Conservation (phyloP, 2,113 vertebrate genomes). For the Cervus canadensis region DNA sequence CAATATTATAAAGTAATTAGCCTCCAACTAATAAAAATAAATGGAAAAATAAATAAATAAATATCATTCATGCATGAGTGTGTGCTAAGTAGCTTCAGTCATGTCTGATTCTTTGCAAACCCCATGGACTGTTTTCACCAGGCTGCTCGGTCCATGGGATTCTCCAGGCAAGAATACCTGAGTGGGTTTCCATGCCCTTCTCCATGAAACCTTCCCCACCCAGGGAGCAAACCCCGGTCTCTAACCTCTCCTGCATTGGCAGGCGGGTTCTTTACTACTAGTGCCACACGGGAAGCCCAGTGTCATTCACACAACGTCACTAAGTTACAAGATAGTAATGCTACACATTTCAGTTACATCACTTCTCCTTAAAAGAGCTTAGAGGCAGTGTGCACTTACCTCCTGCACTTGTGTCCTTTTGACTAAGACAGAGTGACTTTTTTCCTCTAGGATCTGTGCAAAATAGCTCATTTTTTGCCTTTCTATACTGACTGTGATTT, state of each 20-base stretch:
- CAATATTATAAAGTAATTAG: no score
- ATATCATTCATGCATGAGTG: not conserved
- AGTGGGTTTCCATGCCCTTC: not conserved
- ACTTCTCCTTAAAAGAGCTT: not conserved
- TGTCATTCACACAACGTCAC: not conserved
- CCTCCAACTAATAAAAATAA: no score
- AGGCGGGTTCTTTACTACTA: not conserved
- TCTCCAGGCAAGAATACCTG: not conserved
- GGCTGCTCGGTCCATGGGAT: not conserved
- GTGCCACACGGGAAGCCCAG: not conserved
- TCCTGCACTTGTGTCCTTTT: not conserved
- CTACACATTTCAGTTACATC: not conserved
- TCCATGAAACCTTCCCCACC: not conserved
- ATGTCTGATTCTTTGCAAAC: not conserved
- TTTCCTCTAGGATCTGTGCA: not conserved
- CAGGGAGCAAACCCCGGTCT: accelerated
- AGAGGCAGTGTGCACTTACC: not conserved
- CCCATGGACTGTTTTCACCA: not conserved
- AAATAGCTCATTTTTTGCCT: not conserved
- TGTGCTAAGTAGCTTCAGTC: not conserved
- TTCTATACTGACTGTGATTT: not conserved
- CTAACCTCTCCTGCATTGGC: not conserved
- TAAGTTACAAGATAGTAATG: not conserved
- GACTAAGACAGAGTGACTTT: not conserved
- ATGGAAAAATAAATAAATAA: not conserved